phyloP scores from a whole-genome alignment of 2,888 invertebrate species.

The Caenorhabditis zanzibari region DNA sequence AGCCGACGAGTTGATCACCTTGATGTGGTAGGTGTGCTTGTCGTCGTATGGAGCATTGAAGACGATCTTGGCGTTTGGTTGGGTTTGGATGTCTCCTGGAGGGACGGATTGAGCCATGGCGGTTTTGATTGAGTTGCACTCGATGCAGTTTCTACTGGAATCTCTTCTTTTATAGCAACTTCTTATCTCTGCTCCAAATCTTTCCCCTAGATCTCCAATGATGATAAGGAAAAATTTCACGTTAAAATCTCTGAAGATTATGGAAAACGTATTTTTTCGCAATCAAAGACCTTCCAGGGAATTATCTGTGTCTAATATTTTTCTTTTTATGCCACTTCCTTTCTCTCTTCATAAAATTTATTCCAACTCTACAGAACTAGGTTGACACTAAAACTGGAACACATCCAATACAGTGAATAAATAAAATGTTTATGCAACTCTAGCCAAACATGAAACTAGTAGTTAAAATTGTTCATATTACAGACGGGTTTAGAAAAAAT shows the following conservation, averaged over 20 bases:
- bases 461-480: not conserved
- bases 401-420: no score
- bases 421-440: not conserved
- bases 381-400: no score
- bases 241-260: no score
- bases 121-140: conserved; percentile 34
- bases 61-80: conserved; percentile 72
- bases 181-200: no score
- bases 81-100: conserved; percentile 68
- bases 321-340: no score
- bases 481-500: not conserved
- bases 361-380: no score
- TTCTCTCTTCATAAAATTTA: no score
- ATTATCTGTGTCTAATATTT: no score
- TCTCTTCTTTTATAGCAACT: no score
- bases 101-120: conserved; percentile 65
- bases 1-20: conserved; percentile 72
- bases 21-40: conserved; percentile 78
- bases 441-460: not conserved
- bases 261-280: no score
- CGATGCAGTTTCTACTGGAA: not conserved
- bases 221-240: no score
- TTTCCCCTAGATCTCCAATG: not conserved
- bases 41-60: conserved; percentile 73
- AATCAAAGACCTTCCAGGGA: no score